These are phyloP conservation scores for Equus przewalskii DNA, from an alignment of 2,113 vertebrate species.

Conservation along the genomic window DNA sequence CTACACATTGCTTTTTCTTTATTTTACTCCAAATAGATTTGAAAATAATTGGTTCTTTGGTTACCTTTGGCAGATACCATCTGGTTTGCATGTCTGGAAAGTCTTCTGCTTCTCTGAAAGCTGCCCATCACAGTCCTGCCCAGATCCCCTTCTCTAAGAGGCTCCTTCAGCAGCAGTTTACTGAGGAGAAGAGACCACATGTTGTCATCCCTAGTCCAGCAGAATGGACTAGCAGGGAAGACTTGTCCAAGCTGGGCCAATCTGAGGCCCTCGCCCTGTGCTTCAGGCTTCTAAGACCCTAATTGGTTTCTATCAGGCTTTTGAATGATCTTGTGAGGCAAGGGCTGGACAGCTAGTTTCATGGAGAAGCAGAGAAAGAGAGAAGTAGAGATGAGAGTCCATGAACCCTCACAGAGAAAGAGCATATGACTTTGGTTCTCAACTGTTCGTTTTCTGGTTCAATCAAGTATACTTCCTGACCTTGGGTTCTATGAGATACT, in stretches of 20 bases:
- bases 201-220: background rate
- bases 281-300: background rate
- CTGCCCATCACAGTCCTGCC: background rate
- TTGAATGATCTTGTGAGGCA: background rate
- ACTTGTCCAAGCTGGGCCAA: background rate
- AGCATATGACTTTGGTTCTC: background rate
- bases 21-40: slow-evolving; percentile 25
- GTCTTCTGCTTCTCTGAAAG: background rate
- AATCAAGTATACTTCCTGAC: background rate
- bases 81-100: background rate
- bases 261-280: background rate
- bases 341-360: background rate
- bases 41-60: background rate
- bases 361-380: background rate
- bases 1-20: background rate
- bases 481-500: background rate
- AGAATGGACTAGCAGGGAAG: background rate
- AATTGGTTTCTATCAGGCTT: background rate
- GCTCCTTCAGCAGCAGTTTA: background rate
- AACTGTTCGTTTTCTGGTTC: background rate
- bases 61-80: background rate
- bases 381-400: background rate
- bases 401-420: background rate
- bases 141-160: background rate
- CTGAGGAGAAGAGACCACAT: background rate